Conservation (phyloP, 2,797 vertebrate genomes). For the Margarornis squamiger region DNA sequence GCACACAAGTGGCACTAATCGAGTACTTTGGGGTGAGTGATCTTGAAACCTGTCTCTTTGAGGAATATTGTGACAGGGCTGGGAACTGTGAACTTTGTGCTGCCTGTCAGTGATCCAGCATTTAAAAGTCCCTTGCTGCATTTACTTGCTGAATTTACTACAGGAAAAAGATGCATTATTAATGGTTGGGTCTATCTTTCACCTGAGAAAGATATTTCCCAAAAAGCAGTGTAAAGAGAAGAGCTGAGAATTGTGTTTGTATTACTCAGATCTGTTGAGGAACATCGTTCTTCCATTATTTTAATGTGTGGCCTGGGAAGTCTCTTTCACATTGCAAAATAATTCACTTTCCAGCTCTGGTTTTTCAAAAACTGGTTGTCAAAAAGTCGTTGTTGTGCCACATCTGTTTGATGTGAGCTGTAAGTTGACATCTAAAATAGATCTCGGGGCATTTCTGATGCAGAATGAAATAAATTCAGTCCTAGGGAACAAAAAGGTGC, state of each 20-base stretch:
- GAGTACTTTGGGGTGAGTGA: not conserved
- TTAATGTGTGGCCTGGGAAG: not conserved
- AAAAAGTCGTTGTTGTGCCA: not conserved
- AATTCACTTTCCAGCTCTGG: not conserved
- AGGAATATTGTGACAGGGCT: not conserved
- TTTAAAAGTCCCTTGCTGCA: not conserved
- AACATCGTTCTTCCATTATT: not conserved
- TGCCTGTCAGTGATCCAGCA: not conserved
- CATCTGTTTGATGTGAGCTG: not conserved
- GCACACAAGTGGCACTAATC: constrained; percentile 11
- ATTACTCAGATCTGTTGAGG: not conserved
- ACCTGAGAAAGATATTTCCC: not conserved
- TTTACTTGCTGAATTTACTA: not conserved
- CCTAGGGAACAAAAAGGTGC: not conserved
- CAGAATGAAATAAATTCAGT: not conserved
- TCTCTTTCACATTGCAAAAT: not conserved
- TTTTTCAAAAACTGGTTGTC: not conserved
- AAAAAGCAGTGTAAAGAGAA: not conserved
- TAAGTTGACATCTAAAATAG: not conserved
- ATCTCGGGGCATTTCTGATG: not conserved
- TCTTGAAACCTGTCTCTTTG: not conserved
- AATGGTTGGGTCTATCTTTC: not conserved
- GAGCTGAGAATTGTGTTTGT: not conserved
- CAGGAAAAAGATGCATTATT: not conserved
- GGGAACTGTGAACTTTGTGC: not conserved